These are phyloP conservation scores for Macrotis lagotis DNA, from an alignment of 2,113 vertebrate species.

Conservation along the genomic window DNA sequence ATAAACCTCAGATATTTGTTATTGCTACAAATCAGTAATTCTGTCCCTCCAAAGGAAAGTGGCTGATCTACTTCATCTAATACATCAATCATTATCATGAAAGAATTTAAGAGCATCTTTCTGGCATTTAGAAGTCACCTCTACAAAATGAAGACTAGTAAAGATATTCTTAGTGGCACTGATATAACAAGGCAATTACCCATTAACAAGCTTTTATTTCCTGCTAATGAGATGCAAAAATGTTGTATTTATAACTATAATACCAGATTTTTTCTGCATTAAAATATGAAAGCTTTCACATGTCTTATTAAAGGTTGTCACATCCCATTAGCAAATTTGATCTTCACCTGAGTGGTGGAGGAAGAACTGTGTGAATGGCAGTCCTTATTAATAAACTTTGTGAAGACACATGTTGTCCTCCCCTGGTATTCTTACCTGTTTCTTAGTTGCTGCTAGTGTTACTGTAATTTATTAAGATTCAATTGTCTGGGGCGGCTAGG, in stretches of 20 bases:
- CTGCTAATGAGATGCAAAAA: conserved; percentile 80
- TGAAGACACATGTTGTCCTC: conserved; percentile 46
- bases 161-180: conserved; percentile 77
- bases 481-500: too few species aligned
- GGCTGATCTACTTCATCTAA: not conserved
- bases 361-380: conserved; percentile 64
- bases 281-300: conserved; percentile 67
- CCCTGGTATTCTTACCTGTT: conserved; percentile 55
- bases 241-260: conserved; percentile 67
- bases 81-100: conserved; percentile 62
- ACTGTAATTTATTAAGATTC: conserved; percentile 69
- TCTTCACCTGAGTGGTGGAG: conserved; percentile 76
- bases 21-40: conserved; percentile 38
- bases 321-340: conserved; percentile 76
- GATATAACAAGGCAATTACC: conserved; percentile 78
- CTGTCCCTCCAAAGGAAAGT: not conserved
- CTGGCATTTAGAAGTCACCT: conserved; percentile 48
- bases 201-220: conserved; percentile 78
- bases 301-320: conserved; percentile 71
- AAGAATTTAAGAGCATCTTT: conserved; percentile 45
- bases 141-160: conserved; percentile 72
- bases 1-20: conserved; percentile 30
- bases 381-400: conserved; percentile 71
- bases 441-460: conserved; percentile 57
- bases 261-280: conserved; percentile 42